These are phyloP conservation scores for Anas capensis DNA, from an alignment of 2,797 vertebrate species.

Conservation along the genomic window DNA sequence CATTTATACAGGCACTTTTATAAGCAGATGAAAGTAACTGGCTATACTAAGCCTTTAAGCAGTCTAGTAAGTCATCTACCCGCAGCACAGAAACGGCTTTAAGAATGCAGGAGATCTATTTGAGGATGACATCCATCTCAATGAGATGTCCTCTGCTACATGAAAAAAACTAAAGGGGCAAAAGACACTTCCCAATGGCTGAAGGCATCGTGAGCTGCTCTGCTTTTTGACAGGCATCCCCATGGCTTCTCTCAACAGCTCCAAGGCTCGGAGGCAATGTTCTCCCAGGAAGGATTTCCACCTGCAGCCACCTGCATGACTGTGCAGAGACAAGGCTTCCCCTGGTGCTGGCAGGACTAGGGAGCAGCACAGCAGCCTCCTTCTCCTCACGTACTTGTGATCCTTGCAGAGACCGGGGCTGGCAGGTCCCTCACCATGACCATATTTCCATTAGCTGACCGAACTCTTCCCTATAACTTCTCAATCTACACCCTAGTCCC, in stretches of 20 bases:
- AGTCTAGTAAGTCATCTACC: background rate
- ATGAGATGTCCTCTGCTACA: background rate
- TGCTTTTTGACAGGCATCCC: background rate
- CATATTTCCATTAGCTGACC: background rate
- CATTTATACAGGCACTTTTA: background rate
- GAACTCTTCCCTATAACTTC: background rate
- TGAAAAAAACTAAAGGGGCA: fast-evolving
- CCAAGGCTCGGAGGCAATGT: background rate
- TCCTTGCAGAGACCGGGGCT: background rate
- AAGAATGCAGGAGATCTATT: background rate
- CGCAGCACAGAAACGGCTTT: background rate
- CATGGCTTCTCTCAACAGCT: background rate
- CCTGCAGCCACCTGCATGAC: background rate
- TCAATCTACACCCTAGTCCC: background rate
- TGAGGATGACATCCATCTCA: background rate
- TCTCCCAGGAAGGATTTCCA: background rate
- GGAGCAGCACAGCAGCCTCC: background rate
- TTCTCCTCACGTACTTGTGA: background rate
- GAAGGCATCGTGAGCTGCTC: background rate
- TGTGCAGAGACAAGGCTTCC: background rate
- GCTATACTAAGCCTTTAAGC: background rate
- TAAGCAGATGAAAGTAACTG: background rate
- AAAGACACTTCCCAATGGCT: background rate
- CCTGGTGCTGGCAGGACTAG: background rate
- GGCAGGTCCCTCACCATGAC: background rate